These are phyloP conservation scores for Contarinia nasturtii DNA, from an alignment of 1,140 invertebrate species.

Conservation along the genomic window DNA sequence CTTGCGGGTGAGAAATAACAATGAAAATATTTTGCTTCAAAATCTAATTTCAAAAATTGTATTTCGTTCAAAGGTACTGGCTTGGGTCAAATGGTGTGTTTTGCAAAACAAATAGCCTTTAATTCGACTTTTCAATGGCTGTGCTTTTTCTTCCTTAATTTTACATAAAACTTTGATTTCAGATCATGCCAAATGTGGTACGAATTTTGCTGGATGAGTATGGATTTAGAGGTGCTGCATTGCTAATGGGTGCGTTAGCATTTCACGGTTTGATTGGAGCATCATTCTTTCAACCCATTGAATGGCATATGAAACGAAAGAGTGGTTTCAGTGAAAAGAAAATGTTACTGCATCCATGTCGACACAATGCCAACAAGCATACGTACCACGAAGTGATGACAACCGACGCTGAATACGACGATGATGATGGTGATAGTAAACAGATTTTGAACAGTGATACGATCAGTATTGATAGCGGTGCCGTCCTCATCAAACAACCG, in stretches of 20 bases:
- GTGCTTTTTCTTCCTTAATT: too few species aligned
- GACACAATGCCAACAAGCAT: background rate
- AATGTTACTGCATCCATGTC: constrained; percentile 7
- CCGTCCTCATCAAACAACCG: background rate
- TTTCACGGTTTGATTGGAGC: constrained; percentile 30
- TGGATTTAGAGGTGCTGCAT: constrained; percentile 31
- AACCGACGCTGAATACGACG: background rate
- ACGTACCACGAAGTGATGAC: background rate
- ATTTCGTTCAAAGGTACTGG: constrained; percentile 29
- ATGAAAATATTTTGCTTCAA: too few species aligned
- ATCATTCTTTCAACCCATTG: constrained; percentile 13
- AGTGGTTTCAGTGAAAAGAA: constrained; percentile 19
- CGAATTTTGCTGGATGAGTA: constrained; percentile 33
- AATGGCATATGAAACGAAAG: constrained; percentile 27
- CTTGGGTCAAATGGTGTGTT: constrained; percentile 50
- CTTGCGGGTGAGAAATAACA: constrained; percentile 29
- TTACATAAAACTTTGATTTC: too few species aligned
- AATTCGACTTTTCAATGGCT: too few species aligned
- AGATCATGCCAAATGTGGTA: constrained; percentile 49
- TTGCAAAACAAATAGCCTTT: too few species aligned
- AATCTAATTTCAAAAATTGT: too few species aligned
- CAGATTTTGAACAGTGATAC: constrained; percentile 9
- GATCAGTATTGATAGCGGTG: background rate
- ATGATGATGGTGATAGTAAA: constrained; percentile 6
- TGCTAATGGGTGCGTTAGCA: constrained; percentile 37